Evolutionary conservation across 2,888 invertebrate genomes (phyloP), one percentile per base, ranked within the genome.

Genomic region (Gastrophysa polygoni): DNA sequence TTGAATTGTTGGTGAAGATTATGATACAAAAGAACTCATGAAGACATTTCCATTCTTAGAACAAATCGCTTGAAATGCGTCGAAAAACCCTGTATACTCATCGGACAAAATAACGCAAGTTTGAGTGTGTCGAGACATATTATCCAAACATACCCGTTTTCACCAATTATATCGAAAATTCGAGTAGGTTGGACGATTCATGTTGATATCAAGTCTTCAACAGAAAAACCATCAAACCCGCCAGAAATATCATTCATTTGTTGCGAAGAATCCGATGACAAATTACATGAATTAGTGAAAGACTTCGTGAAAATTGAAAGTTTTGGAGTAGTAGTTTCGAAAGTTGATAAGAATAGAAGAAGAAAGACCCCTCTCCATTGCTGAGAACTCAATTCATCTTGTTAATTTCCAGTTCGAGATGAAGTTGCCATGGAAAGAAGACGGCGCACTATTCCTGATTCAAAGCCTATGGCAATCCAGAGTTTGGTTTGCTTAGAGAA

Each of bases 41-140:
- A 2, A 17, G 11, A 44, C 44, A 24, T 55, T 46, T n/a, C 56
- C 47, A 16, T 56, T 46, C 11, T 8, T 56, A 2, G 8, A 56
- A 47, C 24, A 55, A 24, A n/a, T 14, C n/a, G 14, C 14, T 28
- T 44, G 20, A n/a, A 54, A 20, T 20, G 14, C 8, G 17, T 20
- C n/a, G 38, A 18, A 34, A 43, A 38, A 54, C 55, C 55, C 5
- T n/a, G 21, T 11, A 7, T 56, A 17, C 24, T 32, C 8, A 56
- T 56, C 5, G 56, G 47, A 10, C 32, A 29, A 6, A 56, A 56
- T 17, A 56, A 56, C 20, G 46, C n/a, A 17, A 10, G 29, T 29
- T n/a, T 55, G 14, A 55, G 43, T 14, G 43, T 46, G 16, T 55
- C 46, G 2, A 3, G 32, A 29, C 56, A 47, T 47, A 29, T 47